Base-by-base conservation (phyloP, 2,797 vertebrate species). In the Helostoma temminkii region DNA sequence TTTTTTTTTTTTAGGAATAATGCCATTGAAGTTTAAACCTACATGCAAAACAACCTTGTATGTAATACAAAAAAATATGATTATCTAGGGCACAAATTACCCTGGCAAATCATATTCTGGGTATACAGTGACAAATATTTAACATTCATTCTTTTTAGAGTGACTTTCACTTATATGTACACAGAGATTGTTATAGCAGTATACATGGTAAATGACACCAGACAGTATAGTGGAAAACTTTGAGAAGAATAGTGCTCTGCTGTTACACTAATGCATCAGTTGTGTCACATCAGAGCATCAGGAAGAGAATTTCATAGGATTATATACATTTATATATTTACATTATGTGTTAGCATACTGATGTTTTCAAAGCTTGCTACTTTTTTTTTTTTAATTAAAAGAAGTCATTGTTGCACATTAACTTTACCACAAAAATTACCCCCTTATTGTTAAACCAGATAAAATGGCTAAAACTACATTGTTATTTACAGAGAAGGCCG, bases 41-140 rank as follows among this genome's bases (percentile, higher is more conserved):
- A 60, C 90, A 90, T 92, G 88, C 90, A 87, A 75, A 81, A 73
- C 61, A 63, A 66, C 43, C 18, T 1, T 70, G 64, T 58, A 42
- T 73, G 68, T 4, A 18, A 54, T 65, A 56, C 46, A 65, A 74
- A 80, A 81, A 83, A 82, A 87, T 72, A 79, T 50, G 69, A 66
- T 65, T 8, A 82, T 80, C 60, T 50, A 48, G 75, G 65, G 48
- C 57, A 46, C 34, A 48, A 47, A 52, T 56, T 61, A 81, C 59
- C 65, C 30, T 67, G 63, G 52, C 61, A 50, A 70, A 63, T 50
- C 5, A 14, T 47, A 24, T 66, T 65, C 41, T 71, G 61, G 57
- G 56, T 69, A 66, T 75, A 85, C 74, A 50, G 67, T 25, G 63
- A 86, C 74, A 74, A 36, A 78, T 74, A 73, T 61, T 70, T 28